A percentile compares a stretch with the other conserved stretches of the same genome.
These are phyloP conservation scores for Homarus americanus DNA, from an alignment of 1,140 invertebrate species.

Conservation along the genomic window DNA sequence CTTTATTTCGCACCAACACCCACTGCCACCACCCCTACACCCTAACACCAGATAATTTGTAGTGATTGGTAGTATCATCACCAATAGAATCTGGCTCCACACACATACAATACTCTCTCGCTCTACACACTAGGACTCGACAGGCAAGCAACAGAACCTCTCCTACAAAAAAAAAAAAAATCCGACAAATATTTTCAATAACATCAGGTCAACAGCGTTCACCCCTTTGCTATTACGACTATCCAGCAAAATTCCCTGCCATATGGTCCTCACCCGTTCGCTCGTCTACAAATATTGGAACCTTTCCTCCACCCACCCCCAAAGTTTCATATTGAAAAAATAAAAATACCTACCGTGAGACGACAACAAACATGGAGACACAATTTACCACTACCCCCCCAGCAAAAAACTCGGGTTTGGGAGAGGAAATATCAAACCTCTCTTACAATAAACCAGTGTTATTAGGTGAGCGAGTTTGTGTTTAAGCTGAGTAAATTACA, in stretches of 20 bases:
- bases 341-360: background rate
- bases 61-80: too few relatives aligned
- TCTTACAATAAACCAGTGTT: background rate
- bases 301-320: background rate
- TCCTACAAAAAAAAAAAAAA: background rate
- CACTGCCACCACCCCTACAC: background rate
- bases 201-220: background rate
- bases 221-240: background rate
- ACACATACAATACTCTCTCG: too few relatives aligned
- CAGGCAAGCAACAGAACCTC: background rate
- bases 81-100: too few relatives aligned
- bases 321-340: background rate
- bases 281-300: background rate
- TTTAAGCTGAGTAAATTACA: slow-evolving; percentile 43
- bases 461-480: slow-evolving; percentile 18
- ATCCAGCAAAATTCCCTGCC: background rate
- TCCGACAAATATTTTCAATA: background rate
- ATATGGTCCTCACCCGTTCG: background rate
- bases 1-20: too few relatives aligned
- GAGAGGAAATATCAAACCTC: background rate
- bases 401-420: background rate
- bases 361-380: background rate
- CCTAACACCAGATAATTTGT: background rate
- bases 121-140: background rate
- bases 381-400: background rate